A percentile compares a stretch with the other conserved stretches of the same genome.
phyloP scores from a whole-genome alignment of 2,888 invertebrate genomes.

The Eupithecia centaureata region DNA sequence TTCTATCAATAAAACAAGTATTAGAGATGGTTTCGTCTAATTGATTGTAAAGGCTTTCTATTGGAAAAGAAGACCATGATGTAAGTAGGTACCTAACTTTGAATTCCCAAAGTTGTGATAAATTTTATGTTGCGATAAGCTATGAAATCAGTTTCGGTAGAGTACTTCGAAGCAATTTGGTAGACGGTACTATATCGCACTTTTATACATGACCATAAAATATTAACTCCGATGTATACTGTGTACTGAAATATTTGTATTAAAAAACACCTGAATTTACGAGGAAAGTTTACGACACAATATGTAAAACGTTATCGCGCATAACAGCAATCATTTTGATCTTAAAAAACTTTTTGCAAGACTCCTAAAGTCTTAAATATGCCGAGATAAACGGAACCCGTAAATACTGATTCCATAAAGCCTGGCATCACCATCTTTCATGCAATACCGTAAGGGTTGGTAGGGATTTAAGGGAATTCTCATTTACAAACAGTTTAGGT shows the following conservation, averaged over 20 bases:
- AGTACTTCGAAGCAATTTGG: not conserved
- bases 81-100: not conserved
- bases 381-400: constrained; percentile 52
- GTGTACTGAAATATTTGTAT: constrained; percentile 12
- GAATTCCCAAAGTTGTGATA: not conserved
- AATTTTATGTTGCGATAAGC: not conserved
- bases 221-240: not conserved
- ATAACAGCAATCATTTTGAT: constrained; percentile 43
- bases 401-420: constrained; percentile 53
- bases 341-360: constrained; percentile 43
- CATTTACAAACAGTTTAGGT: constrained; percentile 13
- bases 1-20: constrained; percentile 25
- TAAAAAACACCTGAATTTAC: constrained; percentile 29
- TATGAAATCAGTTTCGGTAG: not conserved
- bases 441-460: constrained; percentile 25
- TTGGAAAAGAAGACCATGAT: not conserved
- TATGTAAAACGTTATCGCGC: constrained; percentile 46
- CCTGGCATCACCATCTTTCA: constrained; percentile 42
- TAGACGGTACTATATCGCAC: not conserved
- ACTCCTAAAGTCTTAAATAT: constrained; percentile 51
- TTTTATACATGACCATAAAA: constrained; percentile 2
- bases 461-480: constrained; percentile 20
- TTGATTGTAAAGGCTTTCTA: not conserved
- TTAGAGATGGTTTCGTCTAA: constrained; percentile 7
- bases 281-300: constrained; percentile 36